Evolutionary conservation across 2,888 invertebrate species (phyloP), one percentile per base, ranked within the genome.

Genomic region (Thumatha senex): DNA sequence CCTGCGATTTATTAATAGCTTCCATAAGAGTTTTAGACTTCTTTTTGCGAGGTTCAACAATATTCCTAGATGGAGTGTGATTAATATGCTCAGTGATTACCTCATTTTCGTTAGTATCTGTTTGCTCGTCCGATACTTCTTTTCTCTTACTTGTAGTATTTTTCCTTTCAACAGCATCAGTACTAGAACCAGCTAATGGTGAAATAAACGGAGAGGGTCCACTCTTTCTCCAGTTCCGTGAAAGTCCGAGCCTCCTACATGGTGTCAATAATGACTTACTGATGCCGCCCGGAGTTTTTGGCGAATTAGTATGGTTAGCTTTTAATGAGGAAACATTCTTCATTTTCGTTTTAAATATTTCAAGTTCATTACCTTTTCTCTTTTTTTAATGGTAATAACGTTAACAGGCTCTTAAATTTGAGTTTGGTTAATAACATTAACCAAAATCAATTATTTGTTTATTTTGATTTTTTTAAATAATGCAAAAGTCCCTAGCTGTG

Each of bases 191-290:
- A 2, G 75, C 48, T 29, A 87, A 45, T 29, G 90, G 90, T n/a
- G 90, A 89, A 45, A 86, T 69, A 59, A 90, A 89, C 1, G 89
- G 89, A 7, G 88, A 87, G 31, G 76, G 59, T 0, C 84, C 80
- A 52, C 68, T 74, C 64, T 82, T 86, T 57, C 69, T 84, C 84
- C 86, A 88, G 51, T 85, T 89, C 13, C 92, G 84, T 1, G 92
- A 92, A 30, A 93, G 76, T 9, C 93, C 93, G 33, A 93, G 73
- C 69, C 92, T 81, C 70, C 93, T 78, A 61, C 92, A 92, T 14
- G 93, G 92, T 41, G 93, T 93, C 38, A 93, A 72, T 35, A 92
- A 75, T 15, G 86, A 85, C 62, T 90, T 93, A 63, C 88, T 92
- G 15, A 93, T 93, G 13, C 92, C 91, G 13, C 89, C 91, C 1